These are phyloP conservation scores for Cyclophora albipunctata DNA, from an alignment of 2,888 invertebrate species.

Conservation along the genomic window DNA sequence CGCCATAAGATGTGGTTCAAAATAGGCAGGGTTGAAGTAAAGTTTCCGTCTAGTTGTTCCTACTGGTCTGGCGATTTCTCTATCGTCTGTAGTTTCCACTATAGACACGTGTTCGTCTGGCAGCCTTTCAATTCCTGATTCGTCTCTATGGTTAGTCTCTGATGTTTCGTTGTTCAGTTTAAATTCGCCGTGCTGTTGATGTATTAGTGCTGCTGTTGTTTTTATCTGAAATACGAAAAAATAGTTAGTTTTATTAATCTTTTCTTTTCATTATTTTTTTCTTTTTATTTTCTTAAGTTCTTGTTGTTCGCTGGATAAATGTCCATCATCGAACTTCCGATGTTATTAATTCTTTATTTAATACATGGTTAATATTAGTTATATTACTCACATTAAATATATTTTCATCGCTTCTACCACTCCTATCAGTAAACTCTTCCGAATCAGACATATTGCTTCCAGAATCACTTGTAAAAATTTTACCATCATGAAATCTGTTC, in stretches of 20 bases:
- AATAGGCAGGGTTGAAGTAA: slow-evolving; percentile 93
- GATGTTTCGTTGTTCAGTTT: slow-evolving; percentile 42
- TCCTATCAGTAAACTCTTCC: slow-evolving; percentile 72
- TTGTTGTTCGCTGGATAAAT: neutral
- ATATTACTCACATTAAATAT: slow-evolving; percentile 51
- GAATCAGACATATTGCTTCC: slow-evolving; percentile 80
- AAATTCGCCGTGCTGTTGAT: slow-evolving; percentile 71
- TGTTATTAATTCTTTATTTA: too few species aligned
- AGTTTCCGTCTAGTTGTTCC: slow-evolving; percentile 85
- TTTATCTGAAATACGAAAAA: too few species aligned
- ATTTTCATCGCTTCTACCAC: slow-evolving; percentile 47
- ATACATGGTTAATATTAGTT: too few species aligned
- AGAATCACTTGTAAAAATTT: slow-evolving; percentile 65
- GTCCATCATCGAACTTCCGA: too few species aligned
- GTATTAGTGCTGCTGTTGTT: slow-evolving; percentile 83
- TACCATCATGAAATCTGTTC: slow-evolving; percentile 74
- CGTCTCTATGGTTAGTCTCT: slow-evolving; percentile 66
- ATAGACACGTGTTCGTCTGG: slow-evolving; percentile 91
- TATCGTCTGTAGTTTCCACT: slow-evolving; percentile 85
- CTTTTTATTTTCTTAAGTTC: too few species aligned
- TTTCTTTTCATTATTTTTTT: too few species aligned
- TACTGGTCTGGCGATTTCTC: slow-evolving; percentile 79
- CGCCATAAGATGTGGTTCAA: slow-evolving; percentile 88
- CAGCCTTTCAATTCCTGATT: slow-evolving; percentile 79
- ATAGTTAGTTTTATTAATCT: too few species aligned